phyloP scores from a whole-genome alignment of 2,888 invertebrate genomes.

The Nasonia oneida region DNA sequence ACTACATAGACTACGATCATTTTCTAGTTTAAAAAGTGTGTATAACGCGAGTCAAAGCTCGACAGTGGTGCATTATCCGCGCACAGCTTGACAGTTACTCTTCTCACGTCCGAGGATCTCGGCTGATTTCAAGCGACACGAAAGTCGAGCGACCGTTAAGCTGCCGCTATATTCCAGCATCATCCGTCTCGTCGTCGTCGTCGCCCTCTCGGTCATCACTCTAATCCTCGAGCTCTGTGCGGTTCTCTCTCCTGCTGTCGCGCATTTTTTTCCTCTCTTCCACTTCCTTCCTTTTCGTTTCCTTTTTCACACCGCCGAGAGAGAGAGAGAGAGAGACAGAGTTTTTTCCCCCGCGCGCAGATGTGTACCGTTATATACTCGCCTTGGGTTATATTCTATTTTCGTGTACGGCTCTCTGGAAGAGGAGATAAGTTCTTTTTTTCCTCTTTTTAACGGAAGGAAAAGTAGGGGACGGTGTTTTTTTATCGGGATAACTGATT shows the following conservation, averaged over 20 bases:
- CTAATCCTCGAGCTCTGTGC: constrained; percentile 1
- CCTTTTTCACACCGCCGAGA: no score
- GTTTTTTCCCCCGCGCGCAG: not conserved
- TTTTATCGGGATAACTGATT: not conserved
- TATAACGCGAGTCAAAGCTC: no score
- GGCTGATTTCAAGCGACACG: not conserved
- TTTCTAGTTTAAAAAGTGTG: no score
- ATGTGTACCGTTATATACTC: not conserved
- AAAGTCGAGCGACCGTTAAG: constrained; percentile 2
- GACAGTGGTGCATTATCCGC: no score
- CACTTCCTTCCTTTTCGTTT: not conserved
- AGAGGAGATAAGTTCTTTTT: not conserved
- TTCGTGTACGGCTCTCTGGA: not conserved
- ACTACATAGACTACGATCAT: no score
- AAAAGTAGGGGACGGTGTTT: not conserved
- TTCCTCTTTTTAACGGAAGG: not conserved
- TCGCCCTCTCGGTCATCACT: not conserved
- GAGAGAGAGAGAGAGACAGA: no score
- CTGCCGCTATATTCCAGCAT: not conserved
- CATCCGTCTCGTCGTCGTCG: not conserved
- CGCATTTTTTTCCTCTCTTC: constrained; percentile 11
- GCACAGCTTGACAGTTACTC: not conserved
- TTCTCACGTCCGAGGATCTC: not conserved
- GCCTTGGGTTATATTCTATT: not conserved
- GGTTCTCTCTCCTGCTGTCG: not conserved